Conservation (phyloP, 2,797 vertebrate species). For the Ambastaia sidthimunki region DNA sequence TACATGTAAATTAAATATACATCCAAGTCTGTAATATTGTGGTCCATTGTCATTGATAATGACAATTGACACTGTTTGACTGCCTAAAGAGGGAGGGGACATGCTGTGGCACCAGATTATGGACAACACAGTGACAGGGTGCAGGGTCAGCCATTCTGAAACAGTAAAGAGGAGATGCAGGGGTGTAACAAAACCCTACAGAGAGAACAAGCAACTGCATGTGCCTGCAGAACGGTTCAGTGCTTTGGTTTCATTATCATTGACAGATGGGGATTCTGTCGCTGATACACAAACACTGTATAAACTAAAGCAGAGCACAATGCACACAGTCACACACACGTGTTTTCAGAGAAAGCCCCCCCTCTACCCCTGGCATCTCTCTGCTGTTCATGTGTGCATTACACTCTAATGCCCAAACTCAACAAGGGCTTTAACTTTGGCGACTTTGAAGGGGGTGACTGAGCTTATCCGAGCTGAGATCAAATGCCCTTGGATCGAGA, state of each 20-base stretch:
- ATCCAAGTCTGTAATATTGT: background rate
- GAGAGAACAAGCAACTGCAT: background rate
- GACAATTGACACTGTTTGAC: constrained; percentile 3
- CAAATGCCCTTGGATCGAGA: constrained; percentile 71
- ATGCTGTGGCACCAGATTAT: constrained; percentile 11
- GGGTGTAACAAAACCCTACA: background rate
- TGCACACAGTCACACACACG: constrained; percentile 34
- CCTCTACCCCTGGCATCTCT: constrained; percentile 46
- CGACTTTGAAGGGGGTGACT: constrained; percentile 67
- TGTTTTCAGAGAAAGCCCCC: constrained; percentile 15
- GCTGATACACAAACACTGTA: constrained; percentile 26
- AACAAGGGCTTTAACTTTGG: constrained; percentile 78
- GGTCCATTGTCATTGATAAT: too few species aligned
- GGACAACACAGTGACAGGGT: background rate
- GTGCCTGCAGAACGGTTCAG: constrained; percentile 62
- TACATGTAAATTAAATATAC: background rate
- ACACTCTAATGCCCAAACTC: constrained; percentile 77
- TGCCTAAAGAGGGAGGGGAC: constrained; percentile 1
- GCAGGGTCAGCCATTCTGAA: constrained; percentile 8
- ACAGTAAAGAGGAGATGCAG: background rate
- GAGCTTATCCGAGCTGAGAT: constrained; percentile 70
- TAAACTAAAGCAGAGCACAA: constrained; percentile 19
- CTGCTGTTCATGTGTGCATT: constrained; percentile 65
- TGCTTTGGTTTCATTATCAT: constrained; percentile 50
- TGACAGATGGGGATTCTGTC: constrained; percentile 40